Evolutionary conservation across 2,888 invertebrate species (phyloP).

Genomic region (Drosophila birchii): DNA sequence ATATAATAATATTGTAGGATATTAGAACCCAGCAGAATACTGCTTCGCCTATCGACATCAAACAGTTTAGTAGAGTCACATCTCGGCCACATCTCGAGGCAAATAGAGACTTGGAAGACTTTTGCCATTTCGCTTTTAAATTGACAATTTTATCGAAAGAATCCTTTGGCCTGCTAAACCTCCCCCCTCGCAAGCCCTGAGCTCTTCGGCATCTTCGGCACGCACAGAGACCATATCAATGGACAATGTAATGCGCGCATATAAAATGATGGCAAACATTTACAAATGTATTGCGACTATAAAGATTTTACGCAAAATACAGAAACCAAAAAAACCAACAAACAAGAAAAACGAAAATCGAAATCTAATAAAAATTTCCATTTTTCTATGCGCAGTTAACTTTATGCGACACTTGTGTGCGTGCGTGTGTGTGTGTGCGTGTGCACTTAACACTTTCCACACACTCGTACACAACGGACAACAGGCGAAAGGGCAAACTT

Average conservation of each 20-base stretch:
- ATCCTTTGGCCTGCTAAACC: constrained; percentile 4
- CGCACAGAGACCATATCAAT: constrained; percentile 38
- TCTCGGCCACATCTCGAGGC: neutral
- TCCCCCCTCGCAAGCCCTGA: neutral
- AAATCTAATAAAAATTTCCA: constrained; percentile 78
- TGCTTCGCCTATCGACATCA: neutral
- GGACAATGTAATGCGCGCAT: constrained; percentile 38
- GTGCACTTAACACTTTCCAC: constrained; percentile 37
- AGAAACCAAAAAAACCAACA: constrained; percentile 7
- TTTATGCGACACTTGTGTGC: constrained; percentile 77
- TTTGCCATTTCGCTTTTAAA: constrained; percentile 21
- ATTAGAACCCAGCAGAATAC: neutral
- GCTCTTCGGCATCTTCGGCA: constrained; percentile 14
- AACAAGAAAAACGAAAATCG: constrained; percentile 54
- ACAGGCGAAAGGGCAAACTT: constrained; percentile 62
- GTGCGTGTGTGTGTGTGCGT: constrained; percentile 72
- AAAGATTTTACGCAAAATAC: constrained; percentile 64
- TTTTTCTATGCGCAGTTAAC: constrained; percentile 78
- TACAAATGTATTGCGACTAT: constrained; percentile 65
- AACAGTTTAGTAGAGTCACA: neutral
- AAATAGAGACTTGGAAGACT: neutral
- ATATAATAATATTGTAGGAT: too few relatives aligned
- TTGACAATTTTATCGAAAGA: constrained; percentile 33
- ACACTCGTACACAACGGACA: constrained; percentile 27
- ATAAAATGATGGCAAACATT: constrained; percentile 67